A percentile compares a stretch with the other conserved stretches of the same genome.
Conservation (phyloP, 2,888 invertebrate genomes). For the Drosophila parthenogenetica region DNA sequence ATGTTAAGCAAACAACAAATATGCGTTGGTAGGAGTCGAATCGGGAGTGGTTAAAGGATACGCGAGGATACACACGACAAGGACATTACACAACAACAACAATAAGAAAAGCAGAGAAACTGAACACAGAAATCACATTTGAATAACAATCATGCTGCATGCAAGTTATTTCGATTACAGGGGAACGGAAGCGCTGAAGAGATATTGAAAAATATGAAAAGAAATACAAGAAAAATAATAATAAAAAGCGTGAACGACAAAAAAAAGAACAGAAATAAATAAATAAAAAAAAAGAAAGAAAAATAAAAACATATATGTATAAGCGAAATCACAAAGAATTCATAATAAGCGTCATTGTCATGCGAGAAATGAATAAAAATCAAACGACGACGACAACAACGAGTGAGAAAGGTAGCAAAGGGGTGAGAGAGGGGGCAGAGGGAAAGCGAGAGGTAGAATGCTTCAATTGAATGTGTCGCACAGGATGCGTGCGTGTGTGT, state of each 20-base stretch:
- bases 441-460: conserved; percentile 42
- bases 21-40: conserved; percentile 23
- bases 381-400: conserved; percentile 56
- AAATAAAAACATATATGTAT: conserved; percentile 42
- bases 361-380: conserved; percentile 79
- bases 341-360: conserved; percentile 84
- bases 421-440: conserved; percentile 49
- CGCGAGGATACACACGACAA: conserved; percentile 52
- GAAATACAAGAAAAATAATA: conserved; percentile 47
- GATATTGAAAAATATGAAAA: conserved; percentile 77
- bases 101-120: conserved; percentile 34
- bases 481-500: conserved; percentile 72
- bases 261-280: conserved; percentile 10
- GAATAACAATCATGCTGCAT: conserved; percentile 79
- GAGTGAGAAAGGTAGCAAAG: conserved; percentile 61
- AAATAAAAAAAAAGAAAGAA: conserved; percentile 13
- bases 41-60: conserved; percentile 47
- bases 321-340: conserved; percentile 81
- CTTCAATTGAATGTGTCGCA: conserved; percentile 69
- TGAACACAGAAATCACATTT: conserved; percentile 75
- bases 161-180: conserved; percentile 73
- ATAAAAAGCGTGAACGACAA: conserved; percentile 1
- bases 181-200: conserved; percentile 45
- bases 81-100: conserved; percentile 30
- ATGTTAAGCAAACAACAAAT: conserved; percentile 74